These are phyloP conservation scores for Drosophila pruinosa DNA, from an alignment of 1,140 invertebrate genomes.

Conservation along the genomic window DNA sequence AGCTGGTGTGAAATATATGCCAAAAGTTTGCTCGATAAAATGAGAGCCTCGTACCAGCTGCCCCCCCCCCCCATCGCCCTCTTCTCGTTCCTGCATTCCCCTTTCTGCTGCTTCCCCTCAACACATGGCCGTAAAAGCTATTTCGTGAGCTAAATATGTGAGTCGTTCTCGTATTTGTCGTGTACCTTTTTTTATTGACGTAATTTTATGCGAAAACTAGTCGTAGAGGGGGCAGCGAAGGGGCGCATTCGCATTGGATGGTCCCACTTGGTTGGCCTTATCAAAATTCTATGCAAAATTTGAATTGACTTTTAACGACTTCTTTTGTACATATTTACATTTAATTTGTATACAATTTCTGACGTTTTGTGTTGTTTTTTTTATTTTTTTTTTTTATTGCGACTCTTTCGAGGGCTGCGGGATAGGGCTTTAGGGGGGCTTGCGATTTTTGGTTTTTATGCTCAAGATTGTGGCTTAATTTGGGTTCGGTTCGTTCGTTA, in stretches of 20 bases:
- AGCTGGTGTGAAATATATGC: conserved; percentile 77
- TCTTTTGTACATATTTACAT: conserved; percentile 64
- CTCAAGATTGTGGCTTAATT: conserved; percentile 72
- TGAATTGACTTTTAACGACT: conserved; percentile 79
- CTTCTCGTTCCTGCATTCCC: not conserved
- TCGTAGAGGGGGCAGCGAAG: not conserved
- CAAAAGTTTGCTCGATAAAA: conserved; percentile 76
- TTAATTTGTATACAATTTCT: conserved; percentile 73
- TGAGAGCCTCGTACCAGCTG: conserved; percentile 6
- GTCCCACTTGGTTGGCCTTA: conserved; percentile 33
- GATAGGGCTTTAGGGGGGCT: not conserved
- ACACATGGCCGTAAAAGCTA: conserved; percentile 6
- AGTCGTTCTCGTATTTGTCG: conserved; percentile 14
- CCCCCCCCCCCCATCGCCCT: not conserved
- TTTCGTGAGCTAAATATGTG: conserved; percentile 8
- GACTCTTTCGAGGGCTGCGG: not conserved
- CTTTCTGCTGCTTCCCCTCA: not conserved
- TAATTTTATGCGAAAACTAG: conserved; percentile 70
- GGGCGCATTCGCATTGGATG: conserved; percentile 3
- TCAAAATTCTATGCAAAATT: conserved; percentile 75
- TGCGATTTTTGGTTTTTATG: conserved; percentile 22
- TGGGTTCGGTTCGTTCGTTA: conserved; percentile 8
- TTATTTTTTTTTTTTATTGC: conserved; percentile 16
- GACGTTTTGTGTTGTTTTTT: conserved; percentile 21
- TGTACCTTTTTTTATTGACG: conserved; percentile 74